These are phyloP conservation scores for Chaetura pelagica DNA, from an alignment of 2,113 vertebrate species.

Conservation along the genomic window DNA sequence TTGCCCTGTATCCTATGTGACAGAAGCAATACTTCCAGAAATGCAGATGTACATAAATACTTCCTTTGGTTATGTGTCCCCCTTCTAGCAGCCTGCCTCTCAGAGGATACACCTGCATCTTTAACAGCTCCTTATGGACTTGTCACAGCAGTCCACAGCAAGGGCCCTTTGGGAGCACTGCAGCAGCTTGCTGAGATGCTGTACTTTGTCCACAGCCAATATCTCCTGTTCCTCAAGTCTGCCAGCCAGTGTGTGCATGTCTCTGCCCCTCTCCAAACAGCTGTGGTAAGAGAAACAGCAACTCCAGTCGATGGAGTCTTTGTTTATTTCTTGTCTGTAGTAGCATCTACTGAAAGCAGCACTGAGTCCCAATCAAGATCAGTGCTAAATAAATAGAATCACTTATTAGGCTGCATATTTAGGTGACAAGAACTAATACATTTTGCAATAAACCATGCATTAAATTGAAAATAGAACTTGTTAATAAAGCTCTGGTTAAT, in stretches of 20 bases:
- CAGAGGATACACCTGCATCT: neutral
- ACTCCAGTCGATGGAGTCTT: neutral
- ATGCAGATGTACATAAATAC: neutral
- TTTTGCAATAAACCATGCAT: neutral
- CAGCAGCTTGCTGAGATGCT: neutral
- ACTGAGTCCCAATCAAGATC: neutral
- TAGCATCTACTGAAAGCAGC: neutral
- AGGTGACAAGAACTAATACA: neutral
- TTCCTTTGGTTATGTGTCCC: neutral
- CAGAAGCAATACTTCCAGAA: neutral
- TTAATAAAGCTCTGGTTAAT: neutral
- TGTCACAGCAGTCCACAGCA: neutral
- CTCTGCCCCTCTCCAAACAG: neutral
- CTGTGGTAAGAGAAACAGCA: neutral
- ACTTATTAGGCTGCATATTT: neutral
- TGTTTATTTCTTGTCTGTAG: neutral
- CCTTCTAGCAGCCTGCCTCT: neutral
- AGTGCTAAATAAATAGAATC: neutral
- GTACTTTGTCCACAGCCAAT: neutral
- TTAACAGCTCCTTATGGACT: neutral
- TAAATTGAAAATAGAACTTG: neutral
- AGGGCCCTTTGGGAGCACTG: fast-evolving
- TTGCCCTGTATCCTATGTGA: neutral
- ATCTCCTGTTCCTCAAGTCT: neutral
- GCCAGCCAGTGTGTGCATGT: neutral